These are phyloP conservation scores for Aphelocoma californica DNA, from an alignment of 2,797 vertebrate genomes.

Conservation along the genomic window DNA sequence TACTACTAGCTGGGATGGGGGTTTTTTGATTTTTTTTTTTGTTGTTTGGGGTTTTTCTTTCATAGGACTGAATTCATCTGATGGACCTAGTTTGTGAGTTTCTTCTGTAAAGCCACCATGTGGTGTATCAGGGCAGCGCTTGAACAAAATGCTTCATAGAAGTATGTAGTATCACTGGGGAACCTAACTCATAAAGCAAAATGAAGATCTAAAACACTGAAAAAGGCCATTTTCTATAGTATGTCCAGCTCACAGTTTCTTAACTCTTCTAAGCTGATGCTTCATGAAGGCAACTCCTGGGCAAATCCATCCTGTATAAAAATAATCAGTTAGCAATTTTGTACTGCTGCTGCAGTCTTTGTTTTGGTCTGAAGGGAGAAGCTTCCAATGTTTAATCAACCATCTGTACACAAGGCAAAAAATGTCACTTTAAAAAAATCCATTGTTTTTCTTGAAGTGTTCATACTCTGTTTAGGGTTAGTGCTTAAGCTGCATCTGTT, in stretches of 20 bases:
- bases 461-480: neutral
- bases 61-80: neutral
- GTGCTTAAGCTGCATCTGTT: neutral
- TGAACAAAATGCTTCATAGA: neutral
- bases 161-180: neutral
- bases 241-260: neutral
- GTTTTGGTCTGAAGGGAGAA: no score
- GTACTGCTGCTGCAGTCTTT: neutral
- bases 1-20: neutral
- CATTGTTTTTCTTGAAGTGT: neutral
- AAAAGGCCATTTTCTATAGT: neutral
- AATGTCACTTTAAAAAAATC: neutral
- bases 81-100: neutral
- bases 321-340: neutral
- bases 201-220: neutral
- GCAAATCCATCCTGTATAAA: neutral
- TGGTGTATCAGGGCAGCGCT: neutral
- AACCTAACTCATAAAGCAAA: neutral
- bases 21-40: fast-evolving
- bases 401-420: neutral
- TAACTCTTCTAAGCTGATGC: neutral
- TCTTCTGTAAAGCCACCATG: neutral
- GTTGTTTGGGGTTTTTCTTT: neutral
- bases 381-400: neutral
- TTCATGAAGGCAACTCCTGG: neutral